Evolutionary conservation across 1,140 invertebrate species (phyloP), one percentile per base, ranked within the genome.

Genomic region (Neodiprion fabricii): DNA sequence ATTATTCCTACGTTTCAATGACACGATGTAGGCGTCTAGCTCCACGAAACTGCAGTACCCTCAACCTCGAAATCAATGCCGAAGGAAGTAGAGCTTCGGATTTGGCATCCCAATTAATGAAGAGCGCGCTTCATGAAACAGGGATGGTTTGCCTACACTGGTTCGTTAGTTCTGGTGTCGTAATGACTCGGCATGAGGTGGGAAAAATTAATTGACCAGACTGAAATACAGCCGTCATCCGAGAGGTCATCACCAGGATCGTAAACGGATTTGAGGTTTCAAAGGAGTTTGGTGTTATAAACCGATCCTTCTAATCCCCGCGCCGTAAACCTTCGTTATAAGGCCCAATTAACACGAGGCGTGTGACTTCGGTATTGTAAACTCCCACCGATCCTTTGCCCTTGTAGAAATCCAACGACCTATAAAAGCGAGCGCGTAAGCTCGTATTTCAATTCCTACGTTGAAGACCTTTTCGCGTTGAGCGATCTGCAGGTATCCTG

Each of bases 261-360:
- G 81, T 86, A 84, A 86, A 86, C 79, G 81, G 84, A 85, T 85
- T 84, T 82, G 83, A 82, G 79, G 74, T 81, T 81, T 79, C 71
- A 74, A 72, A 78, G 75, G 48, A 70, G 61, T 68, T 74, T 76
- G 75, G 47, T 71, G 82, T 74, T 85, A 81, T 86, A 86, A 85
- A 85, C 73, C 82, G 80, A 85, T 84, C 78, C 82, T 80, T 85
- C 85, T 85, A 86, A 85, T 79, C 71, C 53, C 72, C 77, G 50
- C 70, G 77, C 71, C 82, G 79, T 80, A 81, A 82, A 82, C 75
- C 74, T 72, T 70, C 76, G 75, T 28, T 79, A 76, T 82, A 81
- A 82, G 81, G 78, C 76, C 81, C 83, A 84, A 84, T 85, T 86
- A 86, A 85, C 83, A 80, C 83, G 77, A 70, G 68, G 73, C 28